Evolutionary conservation across 2,113 vertebrate genomes (phyloP).

Genomic region (Guaruba guarouba): DNA sequence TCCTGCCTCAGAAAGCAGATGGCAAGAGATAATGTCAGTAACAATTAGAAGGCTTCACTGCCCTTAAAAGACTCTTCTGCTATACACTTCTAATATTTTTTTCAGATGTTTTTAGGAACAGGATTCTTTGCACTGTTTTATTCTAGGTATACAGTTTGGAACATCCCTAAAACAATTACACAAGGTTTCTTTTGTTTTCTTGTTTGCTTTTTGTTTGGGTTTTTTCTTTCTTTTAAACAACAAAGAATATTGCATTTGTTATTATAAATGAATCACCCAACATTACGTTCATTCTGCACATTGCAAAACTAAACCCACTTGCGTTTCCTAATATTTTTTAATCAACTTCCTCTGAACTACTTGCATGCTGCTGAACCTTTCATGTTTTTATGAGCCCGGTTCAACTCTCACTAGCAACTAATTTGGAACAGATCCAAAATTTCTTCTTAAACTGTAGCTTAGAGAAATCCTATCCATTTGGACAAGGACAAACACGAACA

Average conservation of each 20-base stretch:
- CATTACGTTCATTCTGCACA: not conserved
- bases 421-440: not conserved
- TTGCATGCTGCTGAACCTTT: not conserved
- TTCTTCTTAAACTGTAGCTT: not conserved
- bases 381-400: not conserved
- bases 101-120: not conserved
- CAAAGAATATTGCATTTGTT: not conserved
- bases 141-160: not conserved
- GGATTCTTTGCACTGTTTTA: not conserved
- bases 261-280: not conserved
- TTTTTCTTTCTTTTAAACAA: not conserved
- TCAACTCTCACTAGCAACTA: not conserved
- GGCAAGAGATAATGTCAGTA: slow-evolving; percentile 85
- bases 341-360: not conserved
- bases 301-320: not conserved
- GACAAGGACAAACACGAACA: not conserved
- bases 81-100: not conserved
- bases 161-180: not conserved
- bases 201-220: not conserved
- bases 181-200: not conserved
- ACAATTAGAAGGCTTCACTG: slow-evolving; percentile 74
- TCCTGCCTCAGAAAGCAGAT: slow-evolving; percentile 80
- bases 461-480: not conserved
- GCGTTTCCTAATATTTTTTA: not conserved
- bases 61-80: slow-evolving; percentile 14